Evolutionary conservation across 2,888 invertebrate genomes (phyloP).

Genomic region (Ctenicera cuprea): DNA sequence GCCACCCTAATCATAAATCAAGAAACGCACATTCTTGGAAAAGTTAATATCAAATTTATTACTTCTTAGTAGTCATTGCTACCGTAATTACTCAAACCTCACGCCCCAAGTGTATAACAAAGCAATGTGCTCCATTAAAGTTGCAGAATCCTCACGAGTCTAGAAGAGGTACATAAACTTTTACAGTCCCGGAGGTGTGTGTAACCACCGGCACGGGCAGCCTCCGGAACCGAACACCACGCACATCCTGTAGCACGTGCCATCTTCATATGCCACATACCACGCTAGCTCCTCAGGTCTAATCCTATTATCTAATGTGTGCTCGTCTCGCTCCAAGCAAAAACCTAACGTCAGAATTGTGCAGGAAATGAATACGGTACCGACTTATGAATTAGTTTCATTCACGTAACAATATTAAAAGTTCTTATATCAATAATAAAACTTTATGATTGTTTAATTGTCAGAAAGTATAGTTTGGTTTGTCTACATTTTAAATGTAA

Average conservation of each 20-base stretch:
- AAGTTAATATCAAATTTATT: too few relatives aligned
- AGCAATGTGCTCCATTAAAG: constrained; percentile 49
- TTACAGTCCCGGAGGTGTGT: constrained; percentile 70
- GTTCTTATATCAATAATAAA: not conserved
- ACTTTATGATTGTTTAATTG: too few relatives aligned
- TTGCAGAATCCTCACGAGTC: constrained; percentile 53
- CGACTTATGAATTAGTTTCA: not conserved
- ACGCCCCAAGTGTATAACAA: constrained; percentile 24
- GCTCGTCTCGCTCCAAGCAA: not conserved
- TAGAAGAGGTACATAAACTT: constrained; percentile 70
- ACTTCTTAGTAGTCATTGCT: not conserved
- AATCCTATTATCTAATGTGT: constrained; percentile 1
- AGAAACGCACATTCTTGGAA: too few relatives aligned
- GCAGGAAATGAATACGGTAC: not conserved
- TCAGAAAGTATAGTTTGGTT: too few relatives aligned
- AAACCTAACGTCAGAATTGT: not conserved
- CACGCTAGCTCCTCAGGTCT: constrained; percentile 11
- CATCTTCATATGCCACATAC: constrained; percentile 54
- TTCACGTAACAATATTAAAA: not conserved
- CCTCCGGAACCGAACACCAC: constrained; percentile 71
- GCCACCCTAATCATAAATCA: too few relatives aligned
- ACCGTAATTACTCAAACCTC: constrained; percentile 17
- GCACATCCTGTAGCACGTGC: constrained; percentile 73
- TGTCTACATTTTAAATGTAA: too few relatives aligned
- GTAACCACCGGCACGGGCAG: constrained; percentile 71